Evolutionary conservation across 2,888 invertebrate genomes (phyloP).

Genomic region (Drosophila suboccidentalis): DNA sequence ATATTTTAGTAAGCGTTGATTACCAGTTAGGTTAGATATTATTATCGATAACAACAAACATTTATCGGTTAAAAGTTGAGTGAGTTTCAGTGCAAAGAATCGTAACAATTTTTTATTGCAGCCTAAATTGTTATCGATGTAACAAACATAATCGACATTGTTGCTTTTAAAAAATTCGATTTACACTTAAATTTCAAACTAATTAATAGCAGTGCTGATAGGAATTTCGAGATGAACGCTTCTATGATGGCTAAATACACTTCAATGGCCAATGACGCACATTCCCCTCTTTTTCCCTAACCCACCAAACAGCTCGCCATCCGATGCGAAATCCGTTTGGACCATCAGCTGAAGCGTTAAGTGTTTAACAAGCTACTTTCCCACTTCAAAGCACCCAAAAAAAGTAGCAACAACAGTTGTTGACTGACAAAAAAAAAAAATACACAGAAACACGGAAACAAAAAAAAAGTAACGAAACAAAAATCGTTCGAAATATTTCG

Average conservation of each 20-base stretch:
- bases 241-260: conserved; percentile 24
- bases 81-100: too few species aligned
- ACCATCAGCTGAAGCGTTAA: conserved; percentile 64
- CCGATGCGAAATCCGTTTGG: conserved; percentile 42
- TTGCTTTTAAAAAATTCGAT: not conserved
- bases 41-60: too few species aligned
- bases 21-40: too few species aligned
- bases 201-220: conserved; percentile 12
- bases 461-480: conserved; percentile 21
- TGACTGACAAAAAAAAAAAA: conserved; percentile 22
- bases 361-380: conserved; percentile 77
- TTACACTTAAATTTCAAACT: conserved; percentile 6
- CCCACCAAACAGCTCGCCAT: not conserved
- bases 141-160: not conserved
- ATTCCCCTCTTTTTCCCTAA: not conserved
- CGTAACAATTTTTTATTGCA: too few species aligned
- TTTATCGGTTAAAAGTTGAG: too few species aligned
- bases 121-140: too few species aligned
- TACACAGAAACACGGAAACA: conserved; percentile 7
- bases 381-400: conserved; percentile 70
- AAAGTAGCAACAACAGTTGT: conserved; percentile 38
- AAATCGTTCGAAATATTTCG: conserved; percentile 24
- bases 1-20: too few species aligned
- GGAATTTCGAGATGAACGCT: conserved; percentile 36
- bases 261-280: conserved; percentile 55